Evolutionary conservation across 2,797 vertebrate species (phyloP).

Genomic region (Denticeps clupeoides): DNA sequence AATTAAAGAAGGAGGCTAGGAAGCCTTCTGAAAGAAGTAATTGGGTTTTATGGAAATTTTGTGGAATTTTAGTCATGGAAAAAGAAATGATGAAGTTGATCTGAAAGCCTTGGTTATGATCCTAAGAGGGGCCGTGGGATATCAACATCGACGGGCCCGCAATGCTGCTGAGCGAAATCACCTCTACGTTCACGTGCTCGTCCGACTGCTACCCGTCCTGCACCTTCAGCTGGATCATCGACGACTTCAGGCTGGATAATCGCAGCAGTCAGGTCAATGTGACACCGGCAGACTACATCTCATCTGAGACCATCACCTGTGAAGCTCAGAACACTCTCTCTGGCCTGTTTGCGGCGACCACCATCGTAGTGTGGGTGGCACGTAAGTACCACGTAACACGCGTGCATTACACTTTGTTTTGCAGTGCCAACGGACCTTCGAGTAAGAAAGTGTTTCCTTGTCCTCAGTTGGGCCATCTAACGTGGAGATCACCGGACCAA

Average conservation of each 20-base stretch:
- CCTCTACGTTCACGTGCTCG: constrained; percentile 14
- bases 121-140: neutral
- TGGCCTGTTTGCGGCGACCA: neutral
- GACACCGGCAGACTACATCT: neutral
- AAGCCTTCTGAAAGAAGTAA: neutral
- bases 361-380: constrained; percentile 3
- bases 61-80: neutral
- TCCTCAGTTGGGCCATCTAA: constrained; percentile 4
- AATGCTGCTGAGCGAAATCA: neutral
- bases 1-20: too few species aligned
- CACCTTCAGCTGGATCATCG: constrained; percentile 5
- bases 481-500: constrained; percentile 12
- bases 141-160: constrained; percentile 14
- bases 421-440: too few species aligned
- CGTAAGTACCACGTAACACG: constrained; percentile 28
- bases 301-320: constrained; percentile 17
- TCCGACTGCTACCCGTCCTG: constrained; percentile 26
- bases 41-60: too few species aligned
- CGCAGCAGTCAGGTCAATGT: neutral
- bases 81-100: too few species aligned
- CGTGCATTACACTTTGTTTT: too few species aligned
- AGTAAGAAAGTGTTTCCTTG: too few species aligned
- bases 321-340: constrained; percentile 14
- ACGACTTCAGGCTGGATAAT: neutral
- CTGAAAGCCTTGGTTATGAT: neutral